Conservation (phyloP, 2,113 vertebrate species). For the Platysternon megacephalum region DNA sequence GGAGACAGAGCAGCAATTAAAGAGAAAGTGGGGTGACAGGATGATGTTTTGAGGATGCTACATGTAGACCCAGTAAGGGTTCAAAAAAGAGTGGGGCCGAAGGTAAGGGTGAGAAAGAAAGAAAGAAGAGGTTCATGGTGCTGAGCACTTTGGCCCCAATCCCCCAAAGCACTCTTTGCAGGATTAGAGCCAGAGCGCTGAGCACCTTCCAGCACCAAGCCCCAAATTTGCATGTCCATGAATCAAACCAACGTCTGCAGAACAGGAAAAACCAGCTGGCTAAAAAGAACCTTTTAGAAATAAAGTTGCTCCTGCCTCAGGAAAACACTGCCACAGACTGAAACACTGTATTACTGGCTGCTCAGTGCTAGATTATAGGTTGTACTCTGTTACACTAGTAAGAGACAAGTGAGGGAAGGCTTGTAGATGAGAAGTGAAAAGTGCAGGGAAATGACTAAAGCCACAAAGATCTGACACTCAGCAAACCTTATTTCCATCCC, state of each 20-base stretch:
- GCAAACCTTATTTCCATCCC: not conserved
- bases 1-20: not conserved
- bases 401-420: not conserved
- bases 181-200: not conserved
- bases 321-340: not conserved
- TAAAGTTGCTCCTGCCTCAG: not conserved
- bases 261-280: not conserved
- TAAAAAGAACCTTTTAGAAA: not conserved
- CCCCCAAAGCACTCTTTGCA: not conserved
- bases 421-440: not conserved
- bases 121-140: not conserved
- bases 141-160: not conserved
- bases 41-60: not conserved
- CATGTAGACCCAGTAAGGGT: not conserved
- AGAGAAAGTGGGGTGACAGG: not conserved
- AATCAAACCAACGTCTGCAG: not conserved
- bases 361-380: not conserved
- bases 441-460: not conserved
- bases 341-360: not conserved
- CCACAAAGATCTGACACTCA: not conserved
- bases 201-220: not conserved
- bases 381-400: rapidly evolving
- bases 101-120: not conserved
- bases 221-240: not conserved
- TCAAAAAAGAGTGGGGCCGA: rapidly evolving